Base-by-base conservation (phyloP, 1,140 invertebrate genomes). In the Eumeta japonica region DNA sequence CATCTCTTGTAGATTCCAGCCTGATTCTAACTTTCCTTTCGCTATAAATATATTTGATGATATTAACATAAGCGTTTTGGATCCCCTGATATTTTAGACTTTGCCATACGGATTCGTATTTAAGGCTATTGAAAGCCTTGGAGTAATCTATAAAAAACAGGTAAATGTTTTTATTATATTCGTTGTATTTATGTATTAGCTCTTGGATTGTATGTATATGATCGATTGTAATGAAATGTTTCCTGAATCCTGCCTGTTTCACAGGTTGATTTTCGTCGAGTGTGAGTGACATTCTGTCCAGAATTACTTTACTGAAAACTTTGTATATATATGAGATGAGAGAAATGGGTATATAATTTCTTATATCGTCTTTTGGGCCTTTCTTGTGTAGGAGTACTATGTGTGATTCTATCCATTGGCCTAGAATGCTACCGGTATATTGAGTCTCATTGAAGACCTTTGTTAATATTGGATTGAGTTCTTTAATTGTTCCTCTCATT, bases 31-130 rank as follows among this genome's bases (percentile, higher is more conserved):
- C 28, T 9, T 19, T 31, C 15, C 32, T 38, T 13, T 18, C 15
- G 1, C 28, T 11, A 7, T 43, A 37, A 10, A 43, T 19, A 9
- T 43, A 37, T 28, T 20, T 33, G 3, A 42, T 31, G 5, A n/a
- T n/a, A n/a, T 28, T 33, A 10, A 37, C 37, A 16, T 43, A 43
- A 15, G 14, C 29, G 15, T 20, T 15, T 13, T 37, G 11, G 5
- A 43, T 9, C 9, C 24, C 36, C 24, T 43, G 36, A 0, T 19
- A 19, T 2, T 15, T 28, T 1, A 37, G 29, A 2, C 11, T 19
- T 34, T 28, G 15, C 41, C 29, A 37, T 1, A 38, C 36, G 0
- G 37, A 41, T 33, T 16, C 32, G n/a, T 34, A 17, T 10, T 39
- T n/a, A 10, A 43, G 12, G 10, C 35, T 41, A 2, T 30, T 37